Evolutionary conservation across 2,888 invertebrate genomes (phyloP).

Genomic region (Cerastoderma edule): DNA sequence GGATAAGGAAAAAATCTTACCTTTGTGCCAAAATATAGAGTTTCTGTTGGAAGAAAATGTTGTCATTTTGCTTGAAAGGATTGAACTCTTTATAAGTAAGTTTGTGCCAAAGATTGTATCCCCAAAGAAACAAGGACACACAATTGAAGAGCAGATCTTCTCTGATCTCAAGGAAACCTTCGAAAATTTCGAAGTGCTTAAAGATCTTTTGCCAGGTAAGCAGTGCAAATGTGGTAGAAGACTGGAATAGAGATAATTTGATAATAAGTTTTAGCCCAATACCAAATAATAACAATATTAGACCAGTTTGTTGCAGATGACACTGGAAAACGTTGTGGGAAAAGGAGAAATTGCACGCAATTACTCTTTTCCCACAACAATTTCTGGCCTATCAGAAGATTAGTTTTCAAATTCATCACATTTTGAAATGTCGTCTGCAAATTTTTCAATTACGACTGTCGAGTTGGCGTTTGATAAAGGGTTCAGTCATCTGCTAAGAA

Average conservation of each 20-base stretch:
- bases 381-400: neutral
- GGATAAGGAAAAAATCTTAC: no score
- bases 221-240: neutral
- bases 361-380: neutral
- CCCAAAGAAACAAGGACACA: neutral
- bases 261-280: neutral
- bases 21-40: neutral
- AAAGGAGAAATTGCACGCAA: constrained; percentile 3
- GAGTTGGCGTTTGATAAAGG: neutral
- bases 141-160: neutral
- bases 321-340: neutral
- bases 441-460: neutral
- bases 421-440: neutral
- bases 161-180: neutral
- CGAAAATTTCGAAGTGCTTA: neutral
- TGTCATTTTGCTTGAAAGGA: neutral
- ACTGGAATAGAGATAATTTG: neutral
- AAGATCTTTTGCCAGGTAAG: constrained; percentile 8
- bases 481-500: neutral
- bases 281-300: neutral
- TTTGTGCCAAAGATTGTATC: neutral
- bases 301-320: neutral
- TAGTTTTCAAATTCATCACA: neutral
- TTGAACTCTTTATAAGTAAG: neutral
- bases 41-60: neutral